Conservation (phyloP, 2,797 vertebrate genomes). For the Sciurus vulgaris region DNA sequence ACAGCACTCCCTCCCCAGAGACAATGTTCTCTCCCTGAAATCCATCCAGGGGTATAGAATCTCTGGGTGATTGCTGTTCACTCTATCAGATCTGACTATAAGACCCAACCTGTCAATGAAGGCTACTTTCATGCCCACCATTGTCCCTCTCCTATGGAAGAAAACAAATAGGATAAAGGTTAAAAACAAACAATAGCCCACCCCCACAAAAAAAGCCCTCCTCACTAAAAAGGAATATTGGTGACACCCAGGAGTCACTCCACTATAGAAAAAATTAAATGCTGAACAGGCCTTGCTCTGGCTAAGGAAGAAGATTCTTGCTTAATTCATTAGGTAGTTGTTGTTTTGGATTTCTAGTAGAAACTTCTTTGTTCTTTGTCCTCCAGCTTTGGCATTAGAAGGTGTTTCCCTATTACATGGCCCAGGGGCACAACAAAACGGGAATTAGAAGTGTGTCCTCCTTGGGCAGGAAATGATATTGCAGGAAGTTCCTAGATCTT, state of each 20-base stretch:
- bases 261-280: background rate
- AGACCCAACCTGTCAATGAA: background rate
- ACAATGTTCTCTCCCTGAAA: background rate
- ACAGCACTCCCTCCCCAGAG: background rate
- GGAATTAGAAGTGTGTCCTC: background rate
- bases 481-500: background rate
- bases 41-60: background rate
- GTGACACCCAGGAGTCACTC: background rate
- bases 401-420: background rate
- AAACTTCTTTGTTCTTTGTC: background rate
- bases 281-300: background rate
- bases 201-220: background rate
- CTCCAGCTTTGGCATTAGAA: background rate
- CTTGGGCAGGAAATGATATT: background rate
- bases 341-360: background rate
- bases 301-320: background rate
- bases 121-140: background rate
- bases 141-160: background rate
- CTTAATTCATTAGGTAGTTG: background rate
- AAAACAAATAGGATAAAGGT: background rate
- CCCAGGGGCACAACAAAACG: background rate
- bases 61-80: background rate
- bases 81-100: background rate
- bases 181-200: background rate
- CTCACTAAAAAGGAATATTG: background rate